A percentile compares a stretch with the other conserved stretches of the same genome.
Evolutionary conservation across 2,113 vertebrate species (phyloP).

Genomic region (Onychostruthus taczanowskii): DNA sequence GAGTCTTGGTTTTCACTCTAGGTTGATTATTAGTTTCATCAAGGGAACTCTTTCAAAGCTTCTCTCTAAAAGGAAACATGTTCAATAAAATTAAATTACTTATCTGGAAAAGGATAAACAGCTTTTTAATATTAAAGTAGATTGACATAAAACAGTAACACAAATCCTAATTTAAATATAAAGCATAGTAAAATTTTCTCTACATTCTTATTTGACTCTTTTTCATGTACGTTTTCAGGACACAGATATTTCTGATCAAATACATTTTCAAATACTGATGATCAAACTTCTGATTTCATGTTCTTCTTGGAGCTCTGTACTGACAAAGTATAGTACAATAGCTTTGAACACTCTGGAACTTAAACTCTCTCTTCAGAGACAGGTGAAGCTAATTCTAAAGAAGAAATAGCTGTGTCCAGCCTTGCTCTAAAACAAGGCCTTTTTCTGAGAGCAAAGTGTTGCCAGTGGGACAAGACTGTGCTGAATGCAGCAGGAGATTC

Average conservation of each 20-base stretch:
- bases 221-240: neutral
- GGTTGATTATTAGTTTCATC: constrained; percentile 25
- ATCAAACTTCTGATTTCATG: neutral
- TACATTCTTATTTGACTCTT: neutral
- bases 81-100: constrained; percentile 26
- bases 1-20: constrained; percentile 1
- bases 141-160: neutral
- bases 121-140: neutral
- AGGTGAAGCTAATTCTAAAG: neutral
- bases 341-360: neutral
- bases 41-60: neutral
- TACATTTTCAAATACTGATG: neutral
- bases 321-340: neutral
- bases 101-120: neutral
- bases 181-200: neutral
- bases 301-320: neutral
- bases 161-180: neutral
- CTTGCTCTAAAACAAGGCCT: neutral
- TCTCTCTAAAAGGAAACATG: neutral
- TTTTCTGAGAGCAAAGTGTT: neutral
- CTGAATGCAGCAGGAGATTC: neutral
- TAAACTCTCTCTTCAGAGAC: neutral
- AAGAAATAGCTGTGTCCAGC: neutral
- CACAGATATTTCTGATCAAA: neutral
- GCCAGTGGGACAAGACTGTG: neutral